A percentile compares a stretch with the other conserved stretches of the same genome.
phyloP scores from a whole-genome alignment of 2,888 invertebrate genomes.

The Catocala sponsa region DNA sequence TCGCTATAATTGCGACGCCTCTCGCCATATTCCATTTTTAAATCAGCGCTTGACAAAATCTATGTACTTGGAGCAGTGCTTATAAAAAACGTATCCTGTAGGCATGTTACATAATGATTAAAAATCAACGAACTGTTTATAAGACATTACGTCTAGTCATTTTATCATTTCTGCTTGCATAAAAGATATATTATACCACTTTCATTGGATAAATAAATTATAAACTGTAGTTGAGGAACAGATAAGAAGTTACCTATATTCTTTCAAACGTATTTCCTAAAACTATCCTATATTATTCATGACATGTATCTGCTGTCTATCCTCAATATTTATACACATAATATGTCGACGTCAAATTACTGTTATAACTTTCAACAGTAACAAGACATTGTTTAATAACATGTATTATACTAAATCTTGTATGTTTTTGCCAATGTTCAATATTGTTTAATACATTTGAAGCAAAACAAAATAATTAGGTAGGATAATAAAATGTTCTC shows the following conservation, averaged over 20 bases:
- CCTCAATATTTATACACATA: constrained; percentile 14
- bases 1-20: constrained; percentile 65
- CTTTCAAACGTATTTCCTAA: constrained; percentile 37
- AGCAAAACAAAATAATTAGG: constrained; percentile 64
- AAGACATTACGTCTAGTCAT: constrained; percentile 82
- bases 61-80: constrained; percentile 63
- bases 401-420: constrained; percentile 24
- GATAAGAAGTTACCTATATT: constrained; percentile 37
- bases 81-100: constrained; percentile 53
- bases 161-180: constrained; percentile 67
- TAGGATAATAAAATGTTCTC: constrained; percentile 74
- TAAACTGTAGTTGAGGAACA: constrained; percentile 39
- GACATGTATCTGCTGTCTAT: constrained; percentile 26
- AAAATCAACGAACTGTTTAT: constrained; percentile 80
- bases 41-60: constrained; percentile 47
- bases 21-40: constrained; percentile 35
- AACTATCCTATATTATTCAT: constrained; percentile 35
- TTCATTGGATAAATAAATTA: constrained; percentile 42
- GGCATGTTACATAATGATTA: constrained; percentile 66
- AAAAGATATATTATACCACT: constrained; percentile 45
- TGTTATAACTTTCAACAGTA: constrained; percentile 22
- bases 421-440: constrained; percentile 36
- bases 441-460: constrained; percentile 37
- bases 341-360: constrained; percentile 5
- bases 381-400: constrained; percentile 16